Evolutionary conservation across 30 jellyfish, hydroid and myxozoan genomes (phyloP), one percentile per base, ranked within the genome.

Genomic region (Pseudorhiza aurosa): DNA sequence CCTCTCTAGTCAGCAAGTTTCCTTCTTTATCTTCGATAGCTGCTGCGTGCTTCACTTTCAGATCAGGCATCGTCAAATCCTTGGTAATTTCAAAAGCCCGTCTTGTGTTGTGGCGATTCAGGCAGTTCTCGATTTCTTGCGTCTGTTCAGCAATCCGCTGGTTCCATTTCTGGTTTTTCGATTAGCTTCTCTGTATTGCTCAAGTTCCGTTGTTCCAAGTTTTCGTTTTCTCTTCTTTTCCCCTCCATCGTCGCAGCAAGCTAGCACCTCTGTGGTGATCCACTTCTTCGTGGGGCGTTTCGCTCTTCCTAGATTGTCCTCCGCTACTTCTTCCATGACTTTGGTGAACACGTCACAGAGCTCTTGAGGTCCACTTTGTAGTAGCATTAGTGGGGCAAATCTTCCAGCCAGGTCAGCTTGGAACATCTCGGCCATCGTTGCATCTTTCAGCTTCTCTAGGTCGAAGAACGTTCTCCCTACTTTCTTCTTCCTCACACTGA

Each of bases 251-350:
- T 74, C 87, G 21, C 64, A 50, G 60, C 15, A 24, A n/a, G 51
- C 84, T 40, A 51, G 33, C 7, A 74, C 64, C 18, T 55, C 62
- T 4, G 30, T 31, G 17, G 84, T 74, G 7, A 74, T 74, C 87
- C 84, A 74, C 6, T 69, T 83, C 35, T 33, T 51, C 82, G 31
- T 74, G 59, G 29, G 51, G 36, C 4, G 12, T 26, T 40, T 51
- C 6, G 50, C 63, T 30, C 55, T 74, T 6, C 85, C 79, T n/a
- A 40, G 47, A 7, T 12, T 46, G n/a, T n/a, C n/a, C n/a, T n/a
- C n/a, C n/a, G n/a, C n/a, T n/a, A n/a, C n/a, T n/a, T n/a, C n/a
- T n/a, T n/a, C n/a, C n/a, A n/a, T n/a, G n/a, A n/a, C n/a, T n/a
- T n/a, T n/a, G n/a, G n/a, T n/a, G n/a, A n/a, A n/a, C n/a, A n/a